Evolutionary conservation across 2,113 vertebrate genomes (phyloP).

Genomic region (Chlamydotis undulata): DNA sequence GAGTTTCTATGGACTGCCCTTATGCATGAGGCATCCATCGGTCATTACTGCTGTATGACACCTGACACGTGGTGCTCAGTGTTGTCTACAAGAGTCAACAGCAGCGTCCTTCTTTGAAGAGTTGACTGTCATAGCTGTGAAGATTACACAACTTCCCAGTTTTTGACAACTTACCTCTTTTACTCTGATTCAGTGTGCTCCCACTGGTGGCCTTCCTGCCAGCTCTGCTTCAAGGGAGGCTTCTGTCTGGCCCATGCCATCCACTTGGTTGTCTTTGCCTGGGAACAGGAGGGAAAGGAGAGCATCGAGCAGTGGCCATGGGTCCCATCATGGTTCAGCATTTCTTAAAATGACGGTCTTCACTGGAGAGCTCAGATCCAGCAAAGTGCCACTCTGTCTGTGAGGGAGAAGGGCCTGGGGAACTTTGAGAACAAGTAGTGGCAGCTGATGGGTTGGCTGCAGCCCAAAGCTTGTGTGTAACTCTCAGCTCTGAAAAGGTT

Average conservation of each 20-base stretch:
- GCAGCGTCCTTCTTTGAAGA: neutral
- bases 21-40: neutral
- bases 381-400: neutral
- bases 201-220: neutral
- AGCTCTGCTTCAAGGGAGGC: neutral
- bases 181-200: neutral
- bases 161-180: neutral
- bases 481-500: neutral
- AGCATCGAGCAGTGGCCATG: accelerated
- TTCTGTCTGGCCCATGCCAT: neutral
- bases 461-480: neutral
- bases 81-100: neutral
- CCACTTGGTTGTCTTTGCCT: neutral
- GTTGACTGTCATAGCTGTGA: neutral
- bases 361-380: neutral
- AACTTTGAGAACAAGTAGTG: neutral
- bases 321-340: accelerated
- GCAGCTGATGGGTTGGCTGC: neutral
- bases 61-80: accelerated
- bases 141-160: neutral
- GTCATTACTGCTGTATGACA: neutral
- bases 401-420: neutral
- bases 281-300: neutral
- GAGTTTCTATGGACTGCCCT: neutral
- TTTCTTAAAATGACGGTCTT: neutral